A percentile compares a stretch with the other conserved stretches of the same genome.
phyloP scores from a whole-genome alignment of 2,797 vertebrate genomes.

The Enteromius viviparus region DNA sequence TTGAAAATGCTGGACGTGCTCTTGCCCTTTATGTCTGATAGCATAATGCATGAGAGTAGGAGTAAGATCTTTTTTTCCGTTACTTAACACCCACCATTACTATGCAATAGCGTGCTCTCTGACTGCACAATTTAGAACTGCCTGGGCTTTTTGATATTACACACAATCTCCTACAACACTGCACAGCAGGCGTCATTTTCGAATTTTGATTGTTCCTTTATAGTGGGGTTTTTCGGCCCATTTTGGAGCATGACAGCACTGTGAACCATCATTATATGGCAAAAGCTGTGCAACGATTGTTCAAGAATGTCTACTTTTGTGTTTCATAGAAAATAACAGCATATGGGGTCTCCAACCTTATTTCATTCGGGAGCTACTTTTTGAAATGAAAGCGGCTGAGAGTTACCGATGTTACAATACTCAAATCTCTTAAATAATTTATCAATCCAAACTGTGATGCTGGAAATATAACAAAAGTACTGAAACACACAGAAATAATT shows the following conservation, averaged over 20 bases:
- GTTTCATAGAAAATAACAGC: not conserved
- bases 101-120: not conserved
- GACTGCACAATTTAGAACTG: not conserved
- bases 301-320: not conserved
- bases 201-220: constrained; percentile 18
- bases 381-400: no score
- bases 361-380: no score
- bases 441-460: no score
- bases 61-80: not conserved
- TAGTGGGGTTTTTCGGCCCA: not conserved
- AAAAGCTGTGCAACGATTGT: not conserved
- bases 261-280: not conserved
- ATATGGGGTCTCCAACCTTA: no score
- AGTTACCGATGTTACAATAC: no score
- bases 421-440: no score
- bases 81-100: constrained; percentile 12
- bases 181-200: not conserved
- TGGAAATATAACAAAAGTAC: no score
- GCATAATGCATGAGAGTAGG: constrained; percentile 6
- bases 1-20: not conserved
- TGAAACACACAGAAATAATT: no score
- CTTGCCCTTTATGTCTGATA: constrained; percentile 19
- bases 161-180: not conserved
- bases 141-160: not conserved
- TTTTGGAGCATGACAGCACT: not conserved